Evolutionary conservation across 2,888 invertebrate genomes (phyloP), one percentile per base, ranked within the genome.

Genomic region (Clitarchus hookeri): DNA sequence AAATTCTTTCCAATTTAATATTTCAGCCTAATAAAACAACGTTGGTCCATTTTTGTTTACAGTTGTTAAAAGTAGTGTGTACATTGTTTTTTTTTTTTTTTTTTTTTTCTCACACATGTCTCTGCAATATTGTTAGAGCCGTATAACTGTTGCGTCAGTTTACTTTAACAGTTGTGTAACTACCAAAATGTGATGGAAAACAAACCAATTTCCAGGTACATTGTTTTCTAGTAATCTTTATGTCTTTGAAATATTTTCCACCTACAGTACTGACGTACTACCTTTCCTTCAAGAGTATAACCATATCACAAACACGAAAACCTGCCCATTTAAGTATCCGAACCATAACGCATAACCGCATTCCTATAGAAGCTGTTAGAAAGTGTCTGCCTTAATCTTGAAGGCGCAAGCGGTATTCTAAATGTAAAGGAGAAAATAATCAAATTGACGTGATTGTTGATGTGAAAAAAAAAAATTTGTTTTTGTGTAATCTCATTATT

Each of bases 401-500:
- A 87, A 87, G 87, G 87, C 85, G 87, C 85, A 87, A 87, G 87
- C 86, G 86, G 84, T 85, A 87, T 87, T 87, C 86, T 87, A 87
- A 87, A 88, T 88, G 86, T 86, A 84, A 85, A 83, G 84, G 84
- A n/a, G 65, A 65, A 3, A 83, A 82, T 27, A 44, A n/a, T 83
- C 6, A 27, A 36, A 25, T 36, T 44, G 48, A 44, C 3, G 13
- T 23, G 44, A 80, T 26, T 26, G 80, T 80, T 44, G 26, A 82
- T 44, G 44, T 44, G 8, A 82, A 26, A 26, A 26, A 26, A 26
- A 26, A 26, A 82, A 82, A 82, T 19, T 27, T 6, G 8, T 19
- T 82, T 82, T n/a, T 82, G 82, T 44, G 44, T 16, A 8, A 23
- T 44, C 19, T 82, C 0, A 8, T 27, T 82, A 13, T 82, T 27